Percentiles rank a stretch among this genome's conserved stretches.
Conservation (phyloP, 2,797 vertebrate genomes). For the Hydrolagus colliei region DNA sequence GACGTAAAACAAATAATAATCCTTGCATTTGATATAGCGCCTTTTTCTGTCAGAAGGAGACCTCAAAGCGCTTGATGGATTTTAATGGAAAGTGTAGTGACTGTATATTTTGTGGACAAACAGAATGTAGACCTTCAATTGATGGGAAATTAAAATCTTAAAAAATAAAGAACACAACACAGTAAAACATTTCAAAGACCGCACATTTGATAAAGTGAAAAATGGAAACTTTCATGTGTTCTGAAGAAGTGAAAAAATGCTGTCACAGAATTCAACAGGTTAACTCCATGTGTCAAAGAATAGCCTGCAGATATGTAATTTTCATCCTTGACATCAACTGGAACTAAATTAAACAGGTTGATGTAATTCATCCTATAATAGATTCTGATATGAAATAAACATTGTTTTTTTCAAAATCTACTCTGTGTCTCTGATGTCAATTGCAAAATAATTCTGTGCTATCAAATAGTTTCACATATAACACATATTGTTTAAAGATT, state of each 20-base stretch:
- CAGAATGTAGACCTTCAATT: too few species aligned
- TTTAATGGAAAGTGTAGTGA: too few species aligned
- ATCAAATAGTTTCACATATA: neutral
- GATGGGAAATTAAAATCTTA: too few species aligned
- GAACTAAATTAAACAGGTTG: slow-evolving; percentile 16
- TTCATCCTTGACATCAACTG: neutral
- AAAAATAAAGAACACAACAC: too few species aligned
- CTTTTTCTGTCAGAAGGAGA: too few species aligned
- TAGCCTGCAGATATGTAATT: slow-evolving; percentile 24
- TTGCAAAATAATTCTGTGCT: too few species aligned
- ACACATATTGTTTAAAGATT: neutral
- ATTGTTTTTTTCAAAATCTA: neutral
- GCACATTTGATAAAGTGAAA: neutral
- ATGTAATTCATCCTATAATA: neutral
- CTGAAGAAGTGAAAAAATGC: neutral
- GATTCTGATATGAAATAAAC: neutral
- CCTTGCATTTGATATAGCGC: too few species aligned
- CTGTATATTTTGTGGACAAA: too few species aligned
- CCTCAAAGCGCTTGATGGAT: too few species aligned
- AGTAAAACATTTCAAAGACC: neutral
- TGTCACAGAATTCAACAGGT: neutral
- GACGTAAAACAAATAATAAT: too few species aligned
- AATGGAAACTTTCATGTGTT: neutral
- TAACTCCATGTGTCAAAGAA: neutral
- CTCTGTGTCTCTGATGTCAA: too few species aligned